Base-by-base conservation (phyloP, 1,140 invertebrate species). In the Bilobella aurantiaca region DNA sequence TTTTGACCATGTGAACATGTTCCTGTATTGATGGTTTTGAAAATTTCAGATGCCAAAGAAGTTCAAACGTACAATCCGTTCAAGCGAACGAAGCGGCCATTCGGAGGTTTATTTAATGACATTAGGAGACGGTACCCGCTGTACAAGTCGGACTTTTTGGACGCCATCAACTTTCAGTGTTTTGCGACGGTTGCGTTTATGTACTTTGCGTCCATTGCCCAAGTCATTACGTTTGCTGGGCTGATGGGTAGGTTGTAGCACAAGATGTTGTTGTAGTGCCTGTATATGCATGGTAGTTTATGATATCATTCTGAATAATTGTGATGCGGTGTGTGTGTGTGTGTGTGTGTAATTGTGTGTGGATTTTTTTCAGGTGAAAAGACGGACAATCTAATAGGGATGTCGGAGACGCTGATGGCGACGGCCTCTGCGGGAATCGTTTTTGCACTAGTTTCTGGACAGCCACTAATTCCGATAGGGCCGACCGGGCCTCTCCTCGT, bases 141-240 rank as follows among this genome's bases (percentile, higher is more conserved):
- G 76, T 98, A 96, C 75, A 72, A 85, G 63, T 91, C 89, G 59
- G 94, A 98, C 75, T 85, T 96, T 67, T 82, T 79, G 2, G 92
- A 97, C 73, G 92, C 89, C 0, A 74, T 96, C 0, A 95, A 89
- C 76, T 82, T 86, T 0, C 91, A 94, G 74, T 93, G 91, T 67
- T 74, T 92, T 0, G 90, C 92, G 0, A 90, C 92, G 0, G 85
- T 91, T 0, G 87, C 96, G 67, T 97, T 98, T 78, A 95, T 97
- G 84, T 98, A 95, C 78, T 97, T 96, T 76, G 93, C 94, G 28
- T 91, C 91, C 31, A 81, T 97, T 0, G 93, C 92, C 2, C 91
- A 91, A 0, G 92, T 93, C 12, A 95, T 98, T 61, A 95, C 94
- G 0, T 98, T 97, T 76, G 95, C 94, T 27, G 93, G 93, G 66